Evolutionary conservation across 2,113 vertebrate genomes (phyloP), one percentile per base, ranked within the genome.

Genomic region (Tamias sibiricus): DNA sequence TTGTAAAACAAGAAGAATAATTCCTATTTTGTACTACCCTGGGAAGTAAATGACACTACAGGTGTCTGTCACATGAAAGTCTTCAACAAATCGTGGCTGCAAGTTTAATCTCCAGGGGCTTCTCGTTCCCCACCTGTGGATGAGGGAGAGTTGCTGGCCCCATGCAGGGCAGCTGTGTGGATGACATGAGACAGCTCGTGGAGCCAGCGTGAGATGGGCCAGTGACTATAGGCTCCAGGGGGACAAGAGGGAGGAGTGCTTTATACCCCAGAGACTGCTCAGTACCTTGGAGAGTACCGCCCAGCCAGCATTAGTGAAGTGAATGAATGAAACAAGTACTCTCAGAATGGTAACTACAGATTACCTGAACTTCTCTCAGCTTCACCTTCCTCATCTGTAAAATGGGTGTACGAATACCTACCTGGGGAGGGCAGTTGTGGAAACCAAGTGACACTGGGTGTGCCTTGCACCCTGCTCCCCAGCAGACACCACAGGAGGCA

Each of bases 401-500:
- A 81, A 87, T 42, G 64, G 95, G 79, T 79, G 82, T 17, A 68
- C 16, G 20, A 13, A 40, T 26, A 79, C 77, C 71, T 44, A 81
- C 72, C 77, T 22, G 42, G 32, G 32, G 72, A 92, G 77, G n/a
- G n/a, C n/a, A 2, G 30, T 20, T 30, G 35, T 57, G 69, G 69
- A 42, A 76, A 84, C 24, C 7, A n/a, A 76, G 64, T 13, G 13
- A 32, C 62, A 4, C 59, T 0, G 32, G 4, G 30, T 10, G 7
- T 4, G 52, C 47, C 54, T n/a, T 8, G 81, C 13, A n/a, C 49
- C 71, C 89, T 76, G 9, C 4, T 10, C 64, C 84, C 62, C 32
- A 54, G 93, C 81, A 98, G 49, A 98, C 86, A 98, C 92, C 84
- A 98, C 97, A 95, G 49, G 52, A 98, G 97, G 95, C 97, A 20